Conservation (phyloP, 2,797 vertebrate species). For the Spea hammondii region DNA sequence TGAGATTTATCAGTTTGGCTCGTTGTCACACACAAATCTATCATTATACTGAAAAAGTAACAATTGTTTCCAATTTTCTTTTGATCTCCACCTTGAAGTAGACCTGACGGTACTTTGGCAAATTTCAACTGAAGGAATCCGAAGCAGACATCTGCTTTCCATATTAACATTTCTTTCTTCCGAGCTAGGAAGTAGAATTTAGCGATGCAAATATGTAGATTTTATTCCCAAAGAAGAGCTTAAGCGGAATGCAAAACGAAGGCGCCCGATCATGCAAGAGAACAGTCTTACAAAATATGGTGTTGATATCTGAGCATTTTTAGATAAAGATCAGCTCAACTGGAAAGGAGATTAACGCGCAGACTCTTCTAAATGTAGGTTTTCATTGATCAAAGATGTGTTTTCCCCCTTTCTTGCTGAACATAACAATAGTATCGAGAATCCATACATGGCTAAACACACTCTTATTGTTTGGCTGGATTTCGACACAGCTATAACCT, state of each 20-base stretch:
- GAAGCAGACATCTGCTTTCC: conserved; percentile 60
- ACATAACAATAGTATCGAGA: conserved; percentile 9
- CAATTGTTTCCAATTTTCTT: conserved; percentile 53
- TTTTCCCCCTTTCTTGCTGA: background rate
- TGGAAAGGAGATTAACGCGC: conserved; percentile 3
- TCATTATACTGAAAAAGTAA: conserved; percentile 59
- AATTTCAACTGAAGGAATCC: conserved; percentile 60
- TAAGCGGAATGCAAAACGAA: background rate
- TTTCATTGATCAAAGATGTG: background rate
- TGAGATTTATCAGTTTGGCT: conserved; percentile 64
- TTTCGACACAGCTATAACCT: background rate
- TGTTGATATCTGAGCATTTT: background rate
- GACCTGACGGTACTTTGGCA: conserved; percentile 57
- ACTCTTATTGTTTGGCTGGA: background rate
- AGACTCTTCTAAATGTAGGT: conserved; percentile 1
- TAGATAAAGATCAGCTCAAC: conserved; percentile 16
- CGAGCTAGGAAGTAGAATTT: conserved; percentile 57
- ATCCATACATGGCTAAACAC: background rate
- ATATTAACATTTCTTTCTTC: conserved; percentile 53
- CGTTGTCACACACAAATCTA: conserved; percentile 55
- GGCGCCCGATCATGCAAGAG: background rate
- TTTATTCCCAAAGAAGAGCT: background rate
- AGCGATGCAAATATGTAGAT: conserved; percentile 52
- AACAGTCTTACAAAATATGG: background rate
- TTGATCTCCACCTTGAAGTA: conserved; percentile 59